Evolutionary conservation across 2,113 vertebrate species (phyloP).

Genomic region (Chrysemys picta): DNA sequence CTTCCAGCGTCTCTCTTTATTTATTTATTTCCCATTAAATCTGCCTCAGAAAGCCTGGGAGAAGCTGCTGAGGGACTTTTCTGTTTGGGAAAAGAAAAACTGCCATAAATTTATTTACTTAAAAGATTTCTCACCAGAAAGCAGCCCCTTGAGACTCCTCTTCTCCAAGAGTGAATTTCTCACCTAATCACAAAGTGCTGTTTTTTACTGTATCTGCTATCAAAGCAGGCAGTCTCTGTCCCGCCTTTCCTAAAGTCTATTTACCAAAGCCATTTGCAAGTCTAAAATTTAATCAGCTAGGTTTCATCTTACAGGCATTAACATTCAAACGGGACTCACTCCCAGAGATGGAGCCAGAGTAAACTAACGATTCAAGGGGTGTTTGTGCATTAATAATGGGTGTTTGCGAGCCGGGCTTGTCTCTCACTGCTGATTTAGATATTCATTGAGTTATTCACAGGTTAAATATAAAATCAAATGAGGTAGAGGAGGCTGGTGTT

Average conservation of each 20-base stretch:
- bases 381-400: rapidly evolving
- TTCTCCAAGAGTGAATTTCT: conserved; percentile 64
- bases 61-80: background rate
- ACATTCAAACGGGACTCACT: conserved; percentile 49
- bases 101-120: conserved; percentile 66
- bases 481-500: background rate
- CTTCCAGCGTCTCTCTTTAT: rapidly evolving
- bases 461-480: background rate
- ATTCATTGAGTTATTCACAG: rapidly evolving
- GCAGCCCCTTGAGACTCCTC: conserved; percentile 60
- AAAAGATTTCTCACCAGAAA: conserved; percentile 73
- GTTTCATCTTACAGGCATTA: conserved; percentile 70
- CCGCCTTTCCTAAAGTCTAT: conserved; percentile 62
- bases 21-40: background rate
- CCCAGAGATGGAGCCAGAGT: background rate
- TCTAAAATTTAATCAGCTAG: conserved; percentile 76
- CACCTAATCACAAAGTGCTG: conserved; percentile 65
- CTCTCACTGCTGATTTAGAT: background rate
- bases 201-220: conserved; percentile 37
- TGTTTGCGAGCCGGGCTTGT: background rate
- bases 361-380: background rate
- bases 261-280: conserved; percentile 76
- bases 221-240: conserved; percentile 69
- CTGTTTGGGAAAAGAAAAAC: conserved; percentile 44
- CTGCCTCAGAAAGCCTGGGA: background rate